These are phyloP conservation scores for Bembecia ichneumoniformis DNA, from an alignment of 2,888 invertebrate genomes.

Conservation along the genomic window DNA sequence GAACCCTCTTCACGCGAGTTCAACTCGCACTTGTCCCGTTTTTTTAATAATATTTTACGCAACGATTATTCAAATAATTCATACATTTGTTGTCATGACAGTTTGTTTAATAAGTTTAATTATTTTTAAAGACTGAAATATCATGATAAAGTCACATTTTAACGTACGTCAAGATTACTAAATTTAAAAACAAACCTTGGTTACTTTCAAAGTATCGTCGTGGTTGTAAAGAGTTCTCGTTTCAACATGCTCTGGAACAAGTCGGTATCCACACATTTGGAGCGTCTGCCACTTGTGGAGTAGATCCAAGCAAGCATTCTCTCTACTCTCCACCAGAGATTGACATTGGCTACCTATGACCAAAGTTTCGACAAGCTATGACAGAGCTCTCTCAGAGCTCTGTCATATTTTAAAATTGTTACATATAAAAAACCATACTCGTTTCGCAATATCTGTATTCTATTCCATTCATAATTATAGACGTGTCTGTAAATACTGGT, in stretches of 20 bases:
- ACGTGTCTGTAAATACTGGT: slow-evolving; percentile 28
- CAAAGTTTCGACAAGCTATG: not conserved
- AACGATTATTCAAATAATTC: too few species aligned
- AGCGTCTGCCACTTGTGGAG: slow-evolving; percentile 83
- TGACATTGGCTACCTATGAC: too few species aligned
- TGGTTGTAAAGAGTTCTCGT: slow-evolving; percentile 83
- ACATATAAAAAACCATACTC: slow-evolving; percentile 11
- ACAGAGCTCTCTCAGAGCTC: slow-evolving; percentile 3
- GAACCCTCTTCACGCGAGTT: too few species aligned
- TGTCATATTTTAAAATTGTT: too few species aligned
- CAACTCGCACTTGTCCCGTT: too few species aligned
- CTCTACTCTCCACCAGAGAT: slow-evolving; percentile 67
- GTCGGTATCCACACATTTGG: slow-evolving; percentile 80
- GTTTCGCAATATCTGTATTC: slow-evolving; percentile 36
- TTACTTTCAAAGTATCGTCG: slow-evolving; percentile 42
- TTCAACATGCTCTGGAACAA: slow-evolving; percentile 95
- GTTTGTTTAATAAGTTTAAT: too few species aligned
- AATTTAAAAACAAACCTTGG: slow-evolving; percentile 63
- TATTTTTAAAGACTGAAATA: too few species aligned
- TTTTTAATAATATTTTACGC: too few species aligned
- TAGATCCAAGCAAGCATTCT: slow-evolving; percentile 82
- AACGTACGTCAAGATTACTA: too few species aligned
- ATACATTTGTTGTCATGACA: too few species aligned
- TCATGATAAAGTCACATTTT: too few species aligned
- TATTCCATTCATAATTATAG: slow-evolving; percentile 42